Base-by-base conservation (phyloP, 64 coral and sea anemone species). In the Pachyseris speciosa region DNA sequence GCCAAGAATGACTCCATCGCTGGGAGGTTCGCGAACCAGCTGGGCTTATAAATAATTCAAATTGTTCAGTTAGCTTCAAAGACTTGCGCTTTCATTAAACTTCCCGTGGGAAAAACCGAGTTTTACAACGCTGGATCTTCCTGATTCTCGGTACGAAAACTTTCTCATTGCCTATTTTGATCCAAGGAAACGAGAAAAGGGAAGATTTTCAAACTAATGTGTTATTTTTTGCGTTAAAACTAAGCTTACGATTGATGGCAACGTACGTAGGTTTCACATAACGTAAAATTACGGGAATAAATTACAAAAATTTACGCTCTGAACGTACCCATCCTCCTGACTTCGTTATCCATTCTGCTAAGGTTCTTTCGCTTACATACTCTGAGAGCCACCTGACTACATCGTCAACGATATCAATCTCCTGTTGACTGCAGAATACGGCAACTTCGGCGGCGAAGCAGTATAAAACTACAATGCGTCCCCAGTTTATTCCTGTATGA, bases 251-350 rank as follows among this genome's bases (percentile, higher is more conserved):
- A 27, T 65, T 9, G n/a, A 29, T 44, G 20, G 40, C 39, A 29
- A 25, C 39, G 13, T 38, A 30, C 1, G 24, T 30, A 13, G 42
- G 15, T 31, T 43, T 71, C 33, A 39, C 67, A 71, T 76, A 50
- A 40, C 77, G 53, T 81, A 75, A 88, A 75, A 40, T 61, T 78
- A 84, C 30, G 20, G 24, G 39, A 69, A 72, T 80, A 87, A 80
- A 67, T 71, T 5, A 37, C 8, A 45, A 44, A 36, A 22, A 47
- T 50, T 32, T 68, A 42, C 4, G 19, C 28, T 34, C 17, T 37
- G 6, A 39, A 74, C 89, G 81, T 64, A 96, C 94, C 94, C 94
- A 96, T 90, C 94, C 94, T 25, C 94, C 94, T 50, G 94, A 79
- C 47, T 96, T 93, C 31, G 20, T 60, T 44, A 96, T 90, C 94